Conservation (phyloP, 2,113 vertebrate genomes). For the Eonycteris spelaea region DNA sequence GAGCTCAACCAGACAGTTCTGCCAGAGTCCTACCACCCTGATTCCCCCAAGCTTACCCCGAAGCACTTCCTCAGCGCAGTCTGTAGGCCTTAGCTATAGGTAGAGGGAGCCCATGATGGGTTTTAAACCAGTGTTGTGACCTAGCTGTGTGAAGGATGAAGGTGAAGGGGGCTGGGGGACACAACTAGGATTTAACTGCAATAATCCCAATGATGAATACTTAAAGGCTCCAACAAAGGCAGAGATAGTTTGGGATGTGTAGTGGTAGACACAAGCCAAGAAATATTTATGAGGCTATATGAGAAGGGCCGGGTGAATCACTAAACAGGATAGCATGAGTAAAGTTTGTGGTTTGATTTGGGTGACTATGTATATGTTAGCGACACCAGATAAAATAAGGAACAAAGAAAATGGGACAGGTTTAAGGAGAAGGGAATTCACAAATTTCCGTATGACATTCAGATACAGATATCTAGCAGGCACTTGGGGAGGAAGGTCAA, state of each 20-base stretch:
- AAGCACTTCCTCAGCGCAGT: not conserved
- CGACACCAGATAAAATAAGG: not conserved
- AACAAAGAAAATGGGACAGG: not conserved
- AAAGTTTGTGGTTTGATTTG: not conserved
- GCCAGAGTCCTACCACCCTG: not conserved
- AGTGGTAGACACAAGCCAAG: not conserved
- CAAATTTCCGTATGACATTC: not conserved
- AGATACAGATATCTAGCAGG: not conserved
- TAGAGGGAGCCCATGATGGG: not conserved
- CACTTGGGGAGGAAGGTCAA: not conserved
- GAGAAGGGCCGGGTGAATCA: not conserved
- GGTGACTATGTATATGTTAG: not conserved
- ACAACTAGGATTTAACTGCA: not conserved
- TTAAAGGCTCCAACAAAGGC: not conserved
- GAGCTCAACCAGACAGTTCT: not conserved
- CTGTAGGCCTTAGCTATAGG: not conserved
- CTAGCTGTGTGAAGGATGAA: not conserved
- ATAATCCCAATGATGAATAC: not conserved
- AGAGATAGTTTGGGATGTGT: not conserved
- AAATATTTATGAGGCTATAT: not conserved
- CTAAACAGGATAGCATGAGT: not conserved
- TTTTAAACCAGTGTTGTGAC: not conserved
- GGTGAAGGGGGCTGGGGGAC: not conserved
- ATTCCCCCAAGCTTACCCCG: not conserved
- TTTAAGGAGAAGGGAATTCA: not conserved